Percentiles rank a stretch among this genome's conserved stretches.
These are phyloP conservation scores for Phyllotis vaccarum DNA, from an alignment of 2,797 vertebrate genomes.

Conservation along the genomic window DNA sequence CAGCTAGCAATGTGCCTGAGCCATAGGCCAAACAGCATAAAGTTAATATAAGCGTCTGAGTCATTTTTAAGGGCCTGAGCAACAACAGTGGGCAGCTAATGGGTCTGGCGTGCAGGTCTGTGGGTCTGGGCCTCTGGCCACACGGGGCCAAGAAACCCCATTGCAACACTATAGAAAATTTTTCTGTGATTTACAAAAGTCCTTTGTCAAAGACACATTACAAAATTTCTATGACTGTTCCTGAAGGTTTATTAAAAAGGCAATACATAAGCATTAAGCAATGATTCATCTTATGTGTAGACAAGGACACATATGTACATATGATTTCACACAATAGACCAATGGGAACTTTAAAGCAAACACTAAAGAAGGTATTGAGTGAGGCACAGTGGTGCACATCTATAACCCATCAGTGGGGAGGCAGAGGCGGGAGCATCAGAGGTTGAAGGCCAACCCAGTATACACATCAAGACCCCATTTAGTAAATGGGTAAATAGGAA, in stretches of 20 bases:
- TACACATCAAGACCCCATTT: not conserved
- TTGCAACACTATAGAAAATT: too few relatives aligned
- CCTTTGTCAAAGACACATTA: conserved; percentile 10
- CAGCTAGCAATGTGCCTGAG: too few relatives aligned
- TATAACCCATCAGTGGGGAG: not conserved
- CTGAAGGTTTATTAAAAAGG: conserved; percentile 30
- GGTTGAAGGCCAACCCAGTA: too few relatives aligned
- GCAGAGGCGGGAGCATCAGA: not conserved
- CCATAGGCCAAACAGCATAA: too few relatives aligned
- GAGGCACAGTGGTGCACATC: not conserved
- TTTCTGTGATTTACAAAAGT: conserved; percentile 20
- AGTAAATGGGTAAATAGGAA: not conserved
- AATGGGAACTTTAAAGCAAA: conserved; percentile 67
- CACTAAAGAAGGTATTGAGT: not conserved
- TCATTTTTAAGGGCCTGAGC: too few relatives aligned
- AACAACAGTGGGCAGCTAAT: too few relatives aligned
- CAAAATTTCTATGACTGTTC: conserved; percentile 27
- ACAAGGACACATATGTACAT: not conserved
- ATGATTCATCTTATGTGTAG: not conserved
- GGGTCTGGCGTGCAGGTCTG: too few relatives aligned
- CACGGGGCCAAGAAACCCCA: too few relatives aligned
- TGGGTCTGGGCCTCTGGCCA: too few relatives aligned
- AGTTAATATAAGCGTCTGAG: too few relatives aligned
- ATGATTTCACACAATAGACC: not conserved
- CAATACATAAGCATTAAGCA: not conserved